Percentiles rank a stretch among this genome's conserved stretches.
Conservation (phyloP, 2,797 vertebrate species). For the Novumbra hubbsi region DNA sequence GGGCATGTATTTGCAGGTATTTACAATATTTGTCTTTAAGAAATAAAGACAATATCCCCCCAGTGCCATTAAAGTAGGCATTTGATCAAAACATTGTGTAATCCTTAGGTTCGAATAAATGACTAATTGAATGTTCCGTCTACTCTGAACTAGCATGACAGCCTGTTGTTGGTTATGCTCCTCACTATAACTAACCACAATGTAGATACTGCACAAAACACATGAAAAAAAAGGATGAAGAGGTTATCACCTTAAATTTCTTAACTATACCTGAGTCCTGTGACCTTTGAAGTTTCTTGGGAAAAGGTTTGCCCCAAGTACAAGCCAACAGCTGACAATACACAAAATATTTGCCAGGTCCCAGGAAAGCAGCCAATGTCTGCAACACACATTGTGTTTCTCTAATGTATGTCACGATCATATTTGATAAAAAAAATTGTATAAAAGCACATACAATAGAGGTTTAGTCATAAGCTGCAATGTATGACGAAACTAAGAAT, state of each 20-base stretch:
- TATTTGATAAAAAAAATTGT: conserved; percentile 7
- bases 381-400: conserved; percentile 47
- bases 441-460: conserved; percentile 30
- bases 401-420: conserved; percentile 18
- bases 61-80: not conserved
- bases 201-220: conserved; percentile 44
- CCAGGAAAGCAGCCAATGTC: conserved; percentile 35
- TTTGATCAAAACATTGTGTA: not conserved
- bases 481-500: conserved; percentile 35
- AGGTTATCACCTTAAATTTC: conserved; percentile 63
- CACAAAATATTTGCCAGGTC: not conserved
- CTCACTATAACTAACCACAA: conserved; percentile 50
- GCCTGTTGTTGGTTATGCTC: conserved; percentile 49
- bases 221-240: conserved; percentile 59
- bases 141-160: not conserved
- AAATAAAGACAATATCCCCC: not conserved
- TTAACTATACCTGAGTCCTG: conserved; percentile 43
- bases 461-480: conserved; percentile 47
- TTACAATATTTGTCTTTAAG: not conserved
- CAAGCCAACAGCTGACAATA: conserved; percentile 19
- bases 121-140: not conserved
- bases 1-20: not conserved
- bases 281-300: conserved; percentile 49
- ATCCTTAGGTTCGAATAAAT: not conserved
- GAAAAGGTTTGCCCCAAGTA: conserved; percentile 49